A percentile compares a stretch with the other conserved stretches of the same genome.
phyloP scores from a whole-genome alignment of 2,888 invertebrate species.

The Sinhomidia bicolor region DNA sequence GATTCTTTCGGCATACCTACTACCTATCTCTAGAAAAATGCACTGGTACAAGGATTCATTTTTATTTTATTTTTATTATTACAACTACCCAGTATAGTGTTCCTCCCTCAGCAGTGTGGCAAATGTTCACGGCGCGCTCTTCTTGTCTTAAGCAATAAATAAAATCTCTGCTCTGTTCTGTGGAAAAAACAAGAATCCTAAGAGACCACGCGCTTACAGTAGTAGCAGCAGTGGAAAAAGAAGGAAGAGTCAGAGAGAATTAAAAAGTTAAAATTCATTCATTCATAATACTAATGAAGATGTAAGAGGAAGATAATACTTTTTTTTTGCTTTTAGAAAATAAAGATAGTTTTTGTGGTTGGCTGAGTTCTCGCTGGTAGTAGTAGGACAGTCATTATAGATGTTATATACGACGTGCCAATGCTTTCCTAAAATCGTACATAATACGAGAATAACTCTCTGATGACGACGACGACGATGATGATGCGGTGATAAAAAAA shows the following conservation, averaged over 20 bases:
- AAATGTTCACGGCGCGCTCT: neutral
- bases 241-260: conserved; percentile 66
- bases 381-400: conserved; percentile 9
- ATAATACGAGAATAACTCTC: conserved; percentile 51
- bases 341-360: conserved; percentile 55
- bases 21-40: neutral
- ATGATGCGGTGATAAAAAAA: conserved; percentile 52
- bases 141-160: conserved; percentile 64
- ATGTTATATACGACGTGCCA: conserved; percentile 56
- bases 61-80: neutral
- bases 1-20: conserved; percentile 56
- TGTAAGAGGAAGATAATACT: conserved; percentile 73
- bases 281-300: conserved; percentile 75
- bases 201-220: neutral
- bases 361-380: neutral
- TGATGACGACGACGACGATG: conserved; percentile 46
- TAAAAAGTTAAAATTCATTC: conserved; percentile 76
- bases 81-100: neutral
- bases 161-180: conserved; percentile 24
- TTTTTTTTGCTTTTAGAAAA: conserved; percentile 43
- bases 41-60: neutral
- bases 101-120: neutral
- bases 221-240: neutral
- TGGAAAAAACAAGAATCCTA: conserved; percentile 36
- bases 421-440: conserved; percentile 60